Percentiles rank a stretch among this genome's conserved stretches.
phyloP scores from a whole-genome alignment of 2,113 vertebrate genomes.

The Malurus elegans region DNA sequence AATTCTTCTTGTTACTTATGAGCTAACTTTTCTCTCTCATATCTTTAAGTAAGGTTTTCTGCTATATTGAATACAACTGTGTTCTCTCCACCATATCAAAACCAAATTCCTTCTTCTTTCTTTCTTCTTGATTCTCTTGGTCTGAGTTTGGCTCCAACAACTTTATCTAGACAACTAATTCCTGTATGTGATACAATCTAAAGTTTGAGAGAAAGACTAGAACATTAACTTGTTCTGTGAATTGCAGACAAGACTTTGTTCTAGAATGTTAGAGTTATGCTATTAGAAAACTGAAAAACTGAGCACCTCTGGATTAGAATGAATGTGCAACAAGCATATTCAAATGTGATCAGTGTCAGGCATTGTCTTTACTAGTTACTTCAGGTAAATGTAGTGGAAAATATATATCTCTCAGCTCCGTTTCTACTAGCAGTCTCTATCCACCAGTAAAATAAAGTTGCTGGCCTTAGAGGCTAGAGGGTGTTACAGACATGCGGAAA shows the following conservation, averaged over 20 bases:
- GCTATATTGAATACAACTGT: background rate
- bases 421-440: background rate
- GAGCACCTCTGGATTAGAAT: background rate
- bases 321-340: background rate
- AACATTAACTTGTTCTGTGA: background rate
- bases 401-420: background rate
- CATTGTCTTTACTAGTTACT: background rate
- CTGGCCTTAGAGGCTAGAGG: background rate
- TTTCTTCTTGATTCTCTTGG: background rate
- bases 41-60: background rate
- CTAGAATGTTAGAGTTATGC: background rate
- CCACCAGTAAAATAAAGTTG: rapidly evolving
- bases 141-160: background rate
- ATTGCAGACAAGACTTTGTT: background rate
- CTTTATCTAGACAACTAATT: background rate
- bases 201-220: background rate
- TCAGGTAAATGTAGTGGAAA: background rate
- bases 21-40: background rate
- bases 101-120: background rate
- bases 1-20: background rate
- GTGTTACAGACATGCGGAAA: background rate
- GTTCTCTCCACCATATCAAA: background rate
- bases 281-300: background rate
- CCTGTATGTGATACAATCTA: background rate
- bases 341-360: background rate